Base-by-base conservation (phyloP, 2,888 invertebrate genomes). In the Nebria brevicollis region DNA sequence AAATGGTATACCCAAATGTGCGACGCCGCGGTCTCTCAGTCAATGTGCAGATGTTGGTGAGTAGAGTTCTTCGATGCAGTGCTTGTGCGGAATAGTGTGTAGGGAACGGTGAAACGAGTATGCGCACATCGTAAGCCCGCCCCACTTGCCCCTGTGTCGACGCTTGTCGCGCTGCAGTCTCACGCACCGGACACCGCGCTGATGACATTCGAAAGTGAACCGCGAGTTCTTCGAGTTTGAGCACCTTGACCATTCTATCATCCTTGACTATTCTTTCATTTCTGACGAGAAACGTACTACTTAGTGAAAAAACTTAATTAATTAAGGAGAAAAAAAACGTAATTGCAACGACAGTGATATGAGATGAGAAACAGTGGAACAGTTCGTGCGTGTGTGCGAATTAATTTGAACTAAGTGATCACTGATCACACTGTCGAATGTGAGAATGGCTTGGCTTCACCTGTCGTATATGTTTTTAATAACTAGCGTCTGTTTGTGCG, bases 1-100 rank as follows among this genome's bases (percentile, higher is more conserved):
- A 83, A 89, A 34, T 5, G 5, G 34, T 5, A 34, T 89, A 89
- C 89, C 89, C 70, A 89, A 88, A 90, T 86, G 89, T 90, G 90
- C 85, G 88, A 89, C 91, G 90, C 90, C 90, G 84, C 85, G 84
- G 85, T 85, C 86, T 85, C 85, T 86, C 86, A 86, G 86, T 86
- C 85, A 85, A 84, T 85, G 85, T 91, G 91, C 90, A 91, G 89
- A 85, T 84, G 83, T 78, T 82, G 81, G 82, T 11, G 2, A 3
- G 77, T 34, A 25, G 11, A 65, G 76, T 66, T 11, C 85, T 88
- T 87, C 86, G 88, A 88, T 90, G 90, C 90, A 90, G 87, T 89
- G 88, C 88, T 89, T 90, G 87, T 87, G 90, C 87, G 86, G 90
- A 88, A 89, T 88, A 87, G 41, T 20, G 77, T 41, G 5, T 43